These are phyloP conservation scores for Hystrix brachyura DNA, from an alignment of 2,113 vertebrate species.

Conservation along the genomic window DNA sequence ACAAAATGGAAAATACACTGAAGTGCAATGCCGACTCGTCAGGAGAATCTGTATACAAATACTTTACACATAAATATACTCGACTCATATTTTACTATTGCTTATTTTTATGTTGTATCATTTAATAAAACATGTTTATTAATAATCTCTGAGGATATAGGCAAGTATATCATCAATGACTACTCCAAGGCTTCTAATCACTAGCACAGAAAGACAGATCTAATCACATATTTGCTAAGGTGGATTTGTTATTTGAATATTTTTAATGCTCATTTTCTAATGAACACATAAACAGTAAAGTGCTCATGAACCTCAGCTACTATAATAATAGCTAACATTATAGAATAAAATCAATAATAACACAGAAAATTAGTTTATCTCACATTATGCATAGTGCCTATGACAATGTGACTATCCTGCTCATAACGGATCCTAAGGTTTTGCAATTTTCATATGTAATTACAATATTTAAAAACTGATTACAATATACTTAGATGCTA, in stretches of 20 bases:
- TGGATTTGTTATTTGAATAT: constrained; percentile 33
- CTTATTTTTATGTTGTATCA: not conserved
- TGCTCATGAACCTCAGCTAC: not conserved
- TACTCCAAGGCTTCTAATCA: not conserved
- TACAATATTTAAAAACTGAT: constrained; percentile 10
- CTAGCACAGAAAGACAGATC: constrained; percentile 16
- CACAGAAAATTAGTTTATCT: constrained; percentile 17
- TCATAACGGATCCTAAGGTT: not conserved
- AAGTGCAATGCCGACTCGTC: not conserved
- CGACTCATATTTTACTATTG: not conserved
- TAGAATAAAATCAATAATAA: not conserved
- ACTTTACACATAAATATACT: not conserved
- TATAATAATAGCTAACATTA: not conserved
- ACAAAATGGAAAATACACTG: constrained; percentile 9
- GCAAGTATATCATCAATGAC: not conserved
- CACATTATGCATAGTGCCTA: not conserved
- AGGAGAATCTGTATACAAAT: not conserved
- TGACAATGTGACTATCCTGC: not conserved
- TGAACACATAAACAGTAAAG: not conserved
- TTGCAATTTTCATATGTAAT: constrained; percentile 39
- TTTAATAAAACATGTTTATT: not conserved
- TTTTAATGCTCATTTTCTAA: not conserved
- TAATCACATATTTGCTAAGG: not conserved
- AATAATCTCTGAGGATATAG: not conserved
- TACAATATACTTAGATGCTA: not conserved